Evolutionary conservation across 2,888 invertebrate genomes (phyloP), one percentile per base, ranked within the genome.

Genomic region (Apamea epomidion): DNA sequence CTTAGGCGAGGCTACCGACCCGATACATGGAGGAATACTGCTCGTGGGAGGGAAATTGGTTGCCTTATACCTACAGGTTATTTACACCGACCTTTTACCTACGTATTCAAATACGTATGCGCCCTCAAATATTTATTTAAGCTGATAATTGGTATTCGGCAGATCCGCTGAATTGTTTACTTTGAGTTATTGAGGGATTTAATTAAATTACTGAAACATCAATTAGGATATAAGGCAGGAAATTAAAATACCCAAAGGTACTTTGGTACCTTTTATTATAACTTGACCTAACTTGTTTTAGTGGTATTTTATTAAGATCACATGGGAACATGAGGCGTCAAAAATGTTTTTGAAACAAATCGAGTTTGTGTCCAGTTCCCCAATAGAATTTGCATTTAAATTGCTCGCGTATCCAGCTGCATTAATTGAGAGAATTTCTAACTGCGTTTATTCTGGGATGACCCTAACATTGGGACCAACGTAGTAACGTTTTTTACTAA

Each of bases 11-110:
- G 90, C 92, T 48, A 87, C 89, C 5, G 95, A 96, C 74, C 93
- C 95, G 0, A 88, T 95, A 7, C 96, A 96, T 74, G 96, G 96
- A 6, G 92, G 94, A 51, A 81, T 96, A 70, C 92, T 96, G 29
- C 85, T 96, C 37, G 91, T 93, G 58, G 94, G 92, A 42, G 96
- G 94, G 16, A 95, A 96, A 90, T 90, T 96, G 67, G 92, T 95
- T 80, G 96, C 94, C 10, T 82, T 96, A 18, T 96, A 95, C 87
- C 92, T 96, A 83, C 94, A 96, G 95, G 96, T 95, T 82, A 64
- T 51, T 74, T 48, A 72, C 25, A 16, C 16, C 18, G 25, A 54
- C 16, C 16, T 62, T 73, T 73, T 58, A 65, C 45, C 45, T 65
- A 60, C 4, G 1, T 65, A 65, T 29, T 65, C 10, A 54, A 74